phyloP scores from a whole-genome alignment of 1,140 invertebrate genomes.

The Drosophila parabipectinata region DNA sequence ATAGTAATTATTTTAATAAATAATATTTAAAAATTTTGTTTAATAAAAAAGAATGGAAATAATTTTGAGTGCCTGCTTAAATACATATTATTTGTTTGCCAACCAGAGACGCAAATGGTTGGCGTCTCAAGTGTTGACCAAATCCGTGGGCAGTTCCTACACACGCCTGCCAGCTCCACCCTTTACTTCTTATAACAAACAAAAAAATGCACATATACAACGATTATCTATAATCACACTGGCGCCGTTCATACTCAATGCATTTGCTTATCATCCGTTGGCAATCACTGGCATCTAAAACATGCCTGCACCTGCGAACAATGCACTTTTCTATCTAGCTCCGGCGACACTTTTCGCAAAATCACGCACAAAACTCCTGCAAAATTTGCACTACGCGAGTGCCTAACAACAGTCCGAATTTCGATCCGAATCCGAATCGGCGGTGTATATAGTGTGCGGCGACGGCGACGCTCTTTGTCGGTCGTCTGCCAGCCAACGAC shows the following conservation, averaged over 20 bases:
- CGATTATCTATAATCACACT: conserved; percentile 22
- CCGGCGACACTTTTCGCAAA: conserved; percentile 51
- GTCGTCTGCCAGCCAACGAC: conserved; percentile 65
- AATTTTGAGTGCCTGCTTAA: conserved; percentile 9
- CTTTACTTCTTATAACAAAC: conserved; percentile 9
- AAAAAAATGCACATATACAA: conserved; percentile 3
- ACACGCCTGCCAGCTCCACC: neutral
- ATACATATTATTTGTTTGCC: conserved; percentile 27
- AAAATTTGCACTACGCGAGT: conserved; percentile 5
- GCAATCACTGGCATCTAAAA: conserved; percentile 28
- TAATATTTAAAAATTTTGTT: neutral
- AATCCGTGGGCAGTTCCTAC: conserved; percentile 39
- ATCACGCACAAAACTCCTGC: conserved; percentile 47
- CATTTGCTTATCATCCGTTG: conserved; percentile 24
- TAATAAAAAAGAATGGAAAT: neutral
- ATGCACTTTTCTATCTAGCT: conserved; percentile 25
- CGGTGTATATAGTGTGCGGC: conserved; percentile 9
- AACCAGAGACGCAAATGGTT: conserved; percentile 40
- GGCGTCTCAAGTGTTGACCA: conserved; percentile 64
- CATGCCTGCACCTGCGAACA: conserved; percentile 23
- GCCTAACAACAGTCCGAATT: conserved; percentile 5
- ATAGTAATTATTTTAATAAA: neutral
- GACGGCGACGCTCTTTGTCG: conserved; percentile 56
- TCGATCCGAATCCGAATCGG: conserved; percentile 40
- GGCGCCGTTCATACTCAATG: conserved; percentile 21